Evolutionary conservation across 2,797 vertebrate genomes (phyloP).

Genomic region (Syngnathus rostellatus): DNA sequence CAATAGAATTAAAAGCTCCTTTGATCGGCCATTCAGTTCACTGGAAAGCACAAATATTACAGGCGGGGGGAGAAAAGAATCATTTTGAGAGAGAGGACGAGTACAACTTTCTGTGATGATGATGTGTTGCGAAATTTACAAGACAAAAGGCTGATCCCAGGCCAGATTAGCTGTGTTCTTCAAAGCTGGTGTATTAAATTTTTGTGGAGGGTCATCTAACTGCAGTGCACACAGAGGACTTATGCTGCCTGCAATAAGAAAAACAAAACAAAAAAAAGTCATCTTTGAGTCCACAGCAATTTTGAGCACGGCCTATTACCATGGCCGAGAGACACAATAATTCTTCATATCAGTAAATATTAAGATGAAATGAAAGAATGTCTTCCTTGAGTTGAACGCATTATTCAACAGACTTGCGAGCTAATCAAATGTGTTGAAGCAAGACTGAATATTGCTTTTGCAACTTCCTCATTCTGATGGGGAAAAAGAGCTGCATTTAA

Average conservation of each 20-base stretch:
- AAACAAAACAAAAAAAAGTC: constrained; percentile 17
- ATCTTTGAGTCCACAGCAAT: constrained; percentile 5
- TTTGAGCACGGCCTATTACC: not conserved
- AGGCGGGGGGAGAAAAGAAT: not conserved
- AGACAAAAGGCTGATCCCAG: constrained; percentile 90
- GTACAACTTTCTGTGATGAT: not conserved
- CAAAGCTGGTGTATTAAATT: constrained; percentile 69
- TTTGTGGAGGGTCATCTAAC: constrained; percentile 86
- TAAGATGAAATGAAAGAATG: not conserved
- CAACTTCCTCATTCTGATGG: not conserved
- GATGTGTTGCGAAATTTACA: constrained; percentile 68
- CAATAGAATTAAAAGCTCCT: constrained; percentile 79
- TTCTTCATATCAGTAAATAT: not conserved
- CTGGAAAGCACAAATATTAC: constrained; percentile 52
- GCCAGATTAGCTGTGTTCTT: constrained; percentile 65
- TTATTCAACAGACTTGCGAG: not conserved
- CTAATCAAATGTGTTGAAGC: not conserved
- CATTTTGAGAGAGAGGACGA: not conserved
- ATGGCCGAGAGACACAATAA: not conserved
- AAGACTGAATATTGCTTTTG: not conserved
- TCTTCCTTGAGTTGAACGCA: not conserved
- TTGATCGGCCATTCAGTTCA: constrained; percentile 90
- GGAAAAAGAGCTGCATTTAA: too few relatives aligned
- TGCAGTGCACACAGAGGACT: constrained; percentile 73
- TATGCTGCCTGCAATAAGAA: constrained; percentile 63